Conservation (phyloP, 2,888 invertebrate species). For the Drosophila setosimentum region DNA sequence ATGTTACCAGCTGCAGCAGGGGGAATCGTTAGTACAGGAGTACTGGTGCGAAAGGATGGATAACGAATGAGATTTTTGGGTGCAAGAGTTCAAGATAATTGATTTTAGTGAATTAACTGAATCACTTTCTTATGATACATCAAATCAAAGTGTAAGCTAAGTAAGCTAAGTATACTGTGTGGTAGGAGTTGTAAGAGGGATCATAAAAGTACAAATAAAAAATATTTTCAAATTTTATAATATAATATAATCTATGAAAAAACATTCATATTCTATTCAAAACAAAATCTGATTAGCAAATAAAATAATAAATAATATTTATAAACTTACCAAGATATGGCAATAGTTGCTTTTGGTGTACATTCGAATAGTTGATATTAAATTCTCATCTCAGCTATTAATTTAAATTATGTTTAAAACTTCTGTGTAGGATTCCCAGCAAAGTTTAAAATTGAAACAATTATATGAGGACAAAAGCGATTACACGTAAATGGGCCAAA, state of each 20-base stretch:
- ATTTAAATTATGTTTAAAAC: slow-evolving; percentile 38
- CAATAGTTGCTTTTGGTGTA: background rate
- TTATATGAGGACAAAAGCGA: slow-evolving; percentile 51
- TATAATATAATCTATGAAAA: background rate
- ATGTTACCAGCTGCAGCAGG: slow-evolving; percentile 18
- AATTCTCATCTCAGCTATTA: slow-evolving; percentile 3
- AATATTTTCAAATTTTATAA: background rate
- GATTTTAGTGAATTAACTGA: slow-evolving; percentile 72
- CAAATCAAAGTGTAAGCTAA: background rate
- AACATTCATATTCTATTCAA: background rate
- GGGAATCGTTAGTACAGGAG: background rate
- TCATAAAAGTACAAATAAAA: background rate
- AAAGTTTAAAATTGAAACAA: slow-evolving; percentile 40
- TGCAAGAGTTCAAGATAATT: slow-evolving; percentile 64
- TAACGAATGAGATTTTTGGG: slow-evolving; percentile 42
- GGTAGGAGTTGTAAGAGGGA: background rate
- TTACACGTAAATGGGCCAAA: slow-evolving; percentile 58
- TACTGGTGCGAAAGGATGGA: background rate
- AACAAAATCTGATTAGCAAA: background rate
- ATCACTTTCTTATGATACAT: slow-evolving; percentile 39
- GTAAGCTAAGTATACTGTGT: no score
- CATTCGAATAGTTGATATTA: background rate
- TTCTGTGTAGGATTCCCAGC: slow-evolving; percentile 6
- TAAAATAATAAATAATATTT: background rate
- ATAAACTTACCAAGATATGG: background rate